These are phyloP conservation scores for Thripadectes ignobilis DNA, from an alignment of 2,797 vertebrate genomes.

Conservation along the genomic window DNA sequence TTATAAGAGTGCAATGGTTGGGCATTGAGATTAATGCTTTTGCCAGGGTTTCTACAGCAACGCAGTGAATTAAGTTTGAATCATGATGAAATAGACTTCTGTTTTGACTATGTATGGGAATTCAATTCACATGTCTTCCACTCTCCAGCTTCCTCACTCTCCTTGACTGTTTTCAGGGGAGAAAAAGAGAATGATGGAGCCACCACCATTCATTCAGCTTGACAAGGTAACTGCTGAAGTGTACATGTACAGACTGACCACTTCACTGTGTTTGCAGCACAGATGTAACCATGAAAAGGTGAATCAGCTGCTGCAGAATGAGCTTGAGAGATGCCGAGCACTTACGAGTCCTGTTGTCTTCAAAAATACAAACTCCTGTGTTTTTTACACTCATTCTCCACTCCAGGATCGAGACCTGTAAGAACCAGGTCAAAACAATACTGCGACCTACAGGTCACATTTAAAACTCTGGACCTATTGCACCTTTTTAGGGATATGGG, in stretches of 20 bases:
- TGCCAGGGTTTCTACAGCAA: conserved; percentile 78
- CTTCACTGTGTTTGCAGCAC: neutral
- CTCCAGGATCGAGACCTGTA: neutral
- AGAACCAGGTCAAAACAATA: neutral
- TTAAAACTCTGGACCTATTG: neutral
- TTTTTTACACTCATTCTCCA: neutral
- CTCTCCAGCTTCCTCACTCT: neutral
- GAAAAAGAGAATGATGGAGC: neutral
- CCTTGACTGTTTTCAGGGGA: neutral
- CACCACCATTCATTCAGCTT: neutral
- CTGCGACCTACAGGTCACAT: neutral
- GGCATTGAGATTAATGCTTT: conserved; percentile 73
- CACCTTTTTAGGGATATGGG: neutral
- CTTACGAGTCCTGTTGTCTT: neutral
- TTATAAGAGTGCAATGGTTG: conserved; percentile 69
- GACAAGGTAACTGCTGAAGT: neutral
- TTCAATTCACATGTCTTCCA: conserved; percentile 23
- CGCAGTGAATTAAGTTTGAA: conserved; percentile 68
- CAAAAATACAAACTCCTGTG: neutral
- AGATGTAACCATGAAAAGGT: neutral
- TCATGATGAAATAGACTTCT: conserved; percentile 47
- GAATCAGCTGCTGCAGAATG: neutral
- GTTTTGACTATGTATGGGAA: conserved; percentile 39
- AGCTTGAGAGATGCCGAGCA: neutral
- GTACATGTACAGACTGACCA: neutral